A percentile compares a stretch with the other conserved stretches of the same genome.
These are phyloP conservation scores for Nephrotoma flavescens DNA, from an alignment of 2,888 invertebrate species.

Conservation along the genomic window DNA sequence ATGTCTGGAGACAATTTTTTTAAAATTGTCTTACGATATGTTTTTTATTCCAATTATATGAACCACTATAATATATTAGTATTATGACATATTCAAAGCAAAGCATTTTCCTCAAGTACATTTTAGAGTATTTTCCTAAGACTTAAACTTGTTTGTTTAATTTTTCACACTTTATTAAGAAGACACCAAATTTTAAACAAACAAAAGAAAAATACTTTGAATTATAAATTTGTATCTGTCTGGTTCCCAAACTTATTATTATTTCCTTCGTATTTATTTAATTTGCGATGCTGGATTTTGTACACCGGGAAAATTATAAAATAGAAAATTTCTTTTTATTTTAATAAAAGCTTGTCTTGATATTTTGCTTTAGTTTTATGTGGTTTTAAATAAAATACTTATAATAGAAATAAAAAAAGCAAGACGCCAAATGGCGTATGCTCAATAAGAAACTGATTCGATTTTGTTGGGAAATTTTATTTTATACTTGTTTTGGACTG, in stretches of 20 bases:
- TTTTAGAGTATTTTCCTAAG: background rate
- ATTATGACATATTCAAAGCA: conserved; percentile 27
- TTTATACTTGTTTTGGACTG: background rate
- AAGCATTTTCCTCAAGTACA: conserved; percentile 5
- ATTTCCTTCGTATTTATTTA: background rate
- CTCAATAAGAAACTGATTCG: background rate
- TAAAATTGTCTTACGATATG: background rate
- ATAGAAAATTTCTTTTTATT: background rate
- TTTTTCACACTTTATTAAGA: background rate
- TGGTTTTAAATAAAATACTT: background rate
- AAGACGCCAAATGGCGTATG: background rate
- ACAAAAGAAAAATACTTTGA: background rate
- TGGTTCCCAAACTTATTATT: background rate
- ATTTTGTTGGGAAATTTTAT: background rate
- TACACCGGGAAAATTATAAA: background rate
- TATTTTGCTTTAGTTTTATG: background rate
- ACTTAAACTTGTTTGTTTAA: background rate
- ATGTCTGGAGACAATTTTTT: background rate
- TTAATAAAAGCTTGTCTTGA: background rate
- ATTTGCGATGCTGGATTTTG: background rate
- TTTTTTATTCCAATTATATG: conserved; percentile 30
- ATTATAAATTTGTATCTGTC: background rate
- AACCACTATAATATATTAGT: conserved; percentile 34
- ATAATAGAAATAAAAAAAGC: background rate
- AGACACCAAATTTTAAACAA: background rate